Percentiles rank a stretch among this genome's conserved stretches.
Evolutionary conservation across 1,140 invertebrate species (phyloP).

Genomic region (Platyura marginata): DNA sequence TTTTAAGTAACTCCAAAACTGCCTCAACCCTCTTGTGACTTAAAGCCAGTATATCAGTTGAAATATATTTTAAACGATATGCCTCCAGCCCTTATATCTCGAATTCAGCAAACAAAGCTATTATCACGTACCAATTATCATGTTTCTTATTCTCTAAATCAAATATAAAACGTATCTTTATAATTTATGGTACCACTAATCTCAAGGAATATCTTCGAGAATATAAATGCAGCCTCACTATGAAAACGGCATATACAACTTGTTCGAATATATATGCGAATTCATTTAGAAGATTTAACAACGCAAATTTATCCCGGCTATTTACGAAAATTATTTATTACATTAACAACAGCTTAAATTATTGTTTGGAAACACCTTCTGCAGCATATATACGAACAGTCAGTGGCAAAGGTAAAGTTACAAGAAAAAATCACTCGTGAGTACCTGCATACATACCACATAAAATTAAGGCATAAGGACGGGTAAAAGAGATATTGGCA

Average conservation of each 20-base stretch:
- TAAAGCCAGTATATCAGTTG: no score
- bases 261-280: neutral
- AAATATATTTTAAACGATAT: no score
- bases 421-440: no score
- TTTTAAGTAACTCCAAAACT: no score
- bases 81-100: no score
- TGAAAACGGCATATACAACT: neutral
- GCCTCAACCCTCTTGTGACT: no score
- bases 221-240: neutral
- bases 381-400: neutral
- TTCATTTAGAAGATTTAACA: neutral
- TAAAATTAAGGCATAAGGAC: no score
- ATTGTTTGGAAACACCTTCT: slow-evolving; percentile 1
- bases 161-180: neutral
- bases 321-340: neutral
- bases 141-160: neutral
- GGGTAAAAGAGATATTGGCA: no score
- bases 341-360: slow-evolving; percentile 1
- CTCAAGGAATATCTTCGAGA: neutral
- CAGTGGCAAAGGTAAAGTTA: neutral
- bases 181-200: neutral
- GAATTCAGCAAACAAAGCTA: no score
- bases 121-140: neutral
- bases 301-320: neutral
- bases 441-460: no score